Evolutionary conservation across 2,113 vertebrate species (phyloP), one percentile per base, ranked within the genome.

Genomic region (Verasper variegatus): DNA sequence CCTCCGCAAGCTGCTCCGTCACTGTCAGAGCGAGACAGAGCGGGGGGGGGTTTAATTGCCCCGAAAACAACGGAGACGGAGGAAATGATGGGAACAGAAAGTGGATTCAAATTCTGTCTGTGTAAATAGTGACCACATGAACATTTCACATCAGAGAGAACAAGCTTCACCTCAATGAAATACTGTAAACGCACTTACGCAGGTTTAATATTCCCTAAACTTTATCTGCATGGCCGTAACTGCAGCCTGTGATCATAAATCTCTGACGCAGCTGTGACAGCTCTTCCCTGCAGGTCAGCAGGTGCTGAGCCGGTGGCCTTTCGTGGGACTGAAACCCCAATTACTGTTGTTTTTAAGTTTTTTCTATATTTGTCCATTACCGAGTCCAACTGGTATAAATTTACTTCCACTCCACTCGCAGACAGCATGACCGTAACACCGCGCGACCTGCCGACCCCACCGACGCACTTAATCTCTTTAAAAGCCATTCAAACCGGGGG

Each of bases 231-330:
- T 26, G 10, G 7, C 45, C 57, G 17, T 60, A 68, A 67, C 40
- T 59, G 27, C 47, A 78, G 62, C 47, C 51, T 31, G 49, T 24
- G 71, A 26, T 75, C 68, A 86, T 88, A 80, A 84, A 84, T 88
- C 70, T 84, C 68, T 82, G 31, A 77, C 66, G 74, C 7, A 21
- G 58, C 55, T 78, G 31, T 85, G 88, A 87, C 81, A 87, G 78
- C 35, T 71, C n/a, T 51, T 68, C 31, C 65, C 71, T 69, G 42
- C 54, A 66, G 78, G 85, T 81, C 63, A 57, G 3, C 12, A 71
- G 45, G 66, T 26, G 40, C 13, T 62, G 78, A 80, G 31, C 31
- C 31, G 31, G 31, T 0, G 5, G 31, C 31, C 31, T 31, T 7
- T 6, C 49, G 26, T 40, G 8, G 27, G 10, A 23, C 23, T 74